phyloP scores from a whole-genome alignment of 2,113 vertebrate species.

The Calyptomena viridis region DNA sequence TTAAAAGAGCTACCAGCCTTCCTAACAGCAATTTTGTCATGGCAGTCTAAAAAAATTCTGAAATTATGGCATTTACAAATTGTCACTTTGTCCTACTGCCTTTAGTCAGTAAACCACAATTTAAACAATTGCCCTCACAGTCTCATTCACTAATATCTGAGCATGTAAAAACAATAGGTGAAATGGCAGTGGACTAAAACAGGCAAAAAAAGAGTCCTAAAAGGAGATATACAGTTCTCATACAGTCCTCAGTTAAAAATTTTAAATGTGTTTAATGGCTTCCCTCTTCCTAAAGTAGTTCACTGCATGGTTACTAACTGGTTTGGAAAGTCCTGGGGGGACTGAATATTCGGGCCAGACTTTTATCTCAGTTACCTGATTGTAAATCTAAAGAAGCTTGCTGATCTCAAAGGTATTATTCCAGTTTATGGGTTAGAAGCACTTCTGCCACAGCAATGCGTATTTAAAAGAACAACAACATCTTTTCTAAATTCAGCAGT shows the following conservation, averaged over 20 bases:
- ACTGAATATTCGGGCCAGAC: background rate
- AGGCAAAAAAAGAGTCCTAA: background rate
- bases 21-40: background rate
- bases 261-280: background rate
- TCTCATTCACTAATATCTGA: background rate
- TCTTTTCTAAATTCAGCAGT: background rate
- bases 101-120: background rate
- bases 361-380: slow-evolving; percentile 6
- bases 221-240: background rate
- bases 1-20: background rate
- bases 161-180: background rate
- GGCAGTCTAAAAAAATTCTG: background rate
- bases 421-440: background rate
- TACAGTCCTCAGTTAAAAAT: background rate
- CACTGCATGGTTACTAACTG: background rate
- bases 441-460: background rate
- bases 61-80: background rate
- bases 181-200: background rate
- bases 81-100: background rate
- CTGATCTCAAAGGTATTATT: slow-evolving; percentile 32
- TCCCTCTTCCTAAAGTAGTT: background rate
- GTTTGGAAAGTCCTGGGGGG: background rate
- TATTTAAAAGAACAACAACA: background rate
- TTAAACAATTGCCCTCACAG: background rate
- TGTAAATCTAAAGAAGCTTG: slow-evolving; percentile 3